These are phyloP conservation scores for Eutolmus rufibarbis DNA, from an alignment of 2,888 invertebrate species.

Conservation along the genomic window DNA sequence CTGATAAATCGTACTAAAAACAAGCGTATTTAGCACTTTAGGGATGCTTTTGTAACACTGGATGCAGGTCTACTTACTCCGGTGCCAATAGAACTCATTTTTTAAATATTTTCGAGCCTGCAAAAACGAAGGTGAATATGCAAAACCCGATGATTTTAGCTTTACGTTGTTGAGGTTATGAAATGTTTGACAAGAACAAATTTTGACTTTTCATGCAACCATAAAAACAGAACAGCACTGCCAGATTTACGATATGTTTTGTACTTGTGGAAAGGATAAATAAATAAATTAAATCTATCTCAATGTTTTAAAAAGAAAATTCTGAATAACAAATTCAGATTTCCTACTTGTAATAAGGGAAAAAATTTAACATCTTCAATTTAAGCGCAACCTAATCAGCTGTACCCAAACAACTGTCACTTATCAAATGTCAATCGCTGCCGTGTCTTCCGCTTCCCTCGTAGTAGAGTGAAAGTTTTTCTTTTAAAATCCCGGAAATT, in stretches of 20 bases:
- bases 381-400: neutral
- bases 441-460: neutral
- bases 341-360: no score
- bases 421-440: neutral
- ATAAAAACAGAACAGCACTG: neutral
- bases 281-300: no score
- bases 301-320: neutral
- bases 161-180: constrained; percentile 50
- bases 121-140: constrained; percentile 40
- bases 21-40: neutral
- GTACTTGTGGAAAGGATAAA: neutral
- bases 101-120: constrained; percentile 50
- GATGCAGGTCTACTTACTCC: constrained; percentile 73
- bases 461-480: neutral
- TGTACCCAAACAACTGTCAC: neutral
- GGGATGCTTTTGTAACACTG: constrained; percentile 20
- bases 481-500: neutral
- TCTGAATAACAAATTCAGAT: neutral
- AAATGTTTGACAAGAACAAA: constrained; percentile 48
- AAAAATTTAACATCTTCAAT: no score
- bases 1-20: constrained; percentile 94
- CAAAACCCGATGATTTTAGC: constrained; percentile 41
- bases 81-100: constrained; percentile 95
- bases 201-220: constrained; percentile 53
- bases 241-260: neutral